These are phyloP conservation scores for Stegophylla sp. DNA, from an alignment of 2,888 invertebrate genomes.

Conservation along the genomic window DNA sequence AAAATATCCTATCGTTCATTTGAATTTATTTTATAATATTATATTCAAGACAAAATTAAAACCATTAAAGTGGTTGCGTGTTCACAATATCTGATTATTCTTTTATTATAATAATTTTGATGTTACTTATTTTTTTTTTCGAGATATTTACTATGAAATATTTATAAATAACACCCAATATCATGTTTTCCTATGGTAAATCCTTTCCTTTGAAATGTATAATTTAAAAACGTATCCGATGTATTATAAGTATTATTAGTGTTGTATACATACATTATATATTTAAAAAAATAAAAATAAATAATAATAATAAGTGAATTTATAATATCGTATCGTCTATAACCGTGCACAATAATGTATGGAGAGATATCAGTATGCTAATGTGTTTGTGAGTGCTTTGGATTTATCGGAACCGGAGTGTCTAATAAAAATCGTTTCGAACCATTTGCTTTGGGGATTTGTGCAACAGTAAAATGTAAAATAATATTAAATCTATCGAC, in stretches of 20 bases:
- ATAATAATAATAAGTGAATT: constrained; percentile 46
- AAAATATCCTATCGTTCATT: too few relatives aligned
- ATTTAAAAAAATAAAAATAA: too few relatives aligned
- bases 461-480: constrained; percentile 30
- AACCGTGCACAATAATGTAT: constrained; percentile 19
- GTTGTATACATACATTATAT: too few relatives aligned
- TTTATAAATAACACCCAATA: neutral
- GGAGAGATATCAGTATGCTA: constrained; percentile 50
- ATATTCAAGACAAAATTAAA: neutral
- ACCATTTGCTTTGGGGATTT: constrained; percentile 9
- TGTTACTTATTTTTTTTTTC: constrained; percentile 13
- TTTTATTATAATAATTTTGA: constrained; percentile 20
- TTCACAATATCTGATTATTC: constrained; percentile 18
- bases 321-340: constrained; percentile 27
- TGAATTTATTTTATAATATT: neutral
- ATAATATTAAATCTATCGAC: constrained; percentile 5
- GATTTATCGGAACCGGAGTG: constrained; percentile 36
- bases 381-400: constrained; percentile 47
- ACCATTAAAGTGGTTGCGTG: constrained; percentile 36
- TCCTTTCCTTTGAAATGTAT: constrained; percentile 39
- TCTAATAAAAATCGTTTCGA: constrained; percentile 46
- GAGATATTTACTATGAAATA: neutral
- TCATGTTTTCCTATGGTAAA: constrained; percentile 27
- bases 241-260: constrained; percentile 24
- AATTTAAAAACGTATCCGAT: constrained; percentile 32